phyloP scores from a whole-genome alignment of 1,140 invertebrate genomes.

The Drosophila paulistorum region DNA sequence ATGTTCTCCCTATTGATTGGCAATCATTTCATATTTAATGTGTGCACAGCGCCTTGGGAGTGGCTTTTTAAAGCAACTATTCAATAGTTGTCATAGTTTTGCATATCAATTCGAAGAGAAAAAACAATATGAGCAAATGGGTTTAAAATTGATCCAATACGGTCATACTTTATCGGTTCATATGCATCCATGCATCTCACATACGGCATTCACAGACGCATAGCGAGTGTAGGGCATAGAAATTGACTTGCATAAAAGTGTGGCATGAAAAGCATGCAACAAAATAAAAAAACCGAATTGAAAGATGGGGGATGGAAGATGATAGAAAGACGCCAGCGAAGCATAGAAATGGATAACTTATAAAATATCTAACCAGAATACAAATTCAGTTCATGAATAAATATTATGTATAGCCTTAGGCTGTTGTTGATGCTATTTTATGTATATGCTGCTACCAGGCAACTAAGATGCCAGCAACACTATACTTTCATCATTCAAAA shows the following conservation, averaged over 20 bases:
- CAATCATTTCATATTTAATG: constrained; percentile 58
- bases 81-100: constrained; percentile 2
- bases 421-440: constrained; percentile 47
- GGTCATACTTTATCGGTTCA: constrained; percentile 9
- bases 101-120: background rate
- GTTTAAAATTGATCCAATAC: constrained; percentile 19
- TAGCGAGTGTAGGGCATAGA: background rate
- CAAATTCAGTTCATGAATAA: constrained; percentile 82
- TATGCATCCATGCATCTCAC: background rate
- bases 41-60: constrained; percentile 4
- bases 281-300: background rate
- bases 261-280: no score
- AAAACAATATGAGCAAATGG: background rate
- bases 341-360: constrained; percentile 68
- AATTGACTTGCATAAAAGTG: constrained; percentile 16
- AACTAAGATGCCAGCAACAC: background rate
- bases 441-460: constrained; percentile 28
- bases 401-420: constrained; percentile 70
- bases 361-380: constrained; percentile 80
- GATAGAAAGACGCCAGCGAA: background rate
- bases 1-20: constrained; percentile 21
- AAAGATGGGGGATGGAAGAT: no score
- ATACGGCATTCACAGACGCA: no score
- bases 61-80: background rate
- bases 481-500: background rate